Conservation (phyloP, 2,113 vertebrate genomes). For the Parus major region DNA sequence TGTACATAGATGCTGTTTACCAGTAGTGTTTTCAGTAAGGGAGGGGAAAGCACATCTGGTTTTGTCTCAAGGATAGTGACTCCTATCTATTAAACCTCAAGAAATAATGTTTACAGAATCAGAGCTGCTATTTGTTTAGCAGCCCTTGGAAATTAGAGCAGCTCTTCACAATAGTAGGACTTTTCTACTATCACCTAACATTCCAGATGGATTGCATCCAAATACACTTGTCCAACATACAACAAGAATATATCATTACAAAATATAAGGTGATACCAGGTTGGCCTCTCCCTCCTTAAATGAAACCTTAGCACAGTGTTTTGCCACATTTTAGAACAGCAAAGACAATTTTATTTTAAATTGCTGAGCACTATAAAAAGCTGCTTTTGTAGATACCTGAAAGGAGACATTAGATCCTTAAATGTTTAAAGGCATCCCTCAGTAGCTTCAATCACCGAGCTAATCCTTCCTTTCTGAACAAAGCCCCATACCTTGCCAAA, state of each 20-base stretch:
- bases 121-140: neutral
- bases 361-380: conserved; percentile 24
- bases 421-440: conserved; percentile 37
- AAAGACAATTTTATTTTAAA: conserved; percentile 66
- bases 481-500: conserved; percentile 60
- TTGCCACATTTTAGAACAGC: conserved; percentile 55
- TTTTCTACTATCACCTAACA: conserved; percentile 23
- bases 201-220: conserved; percentile 58
- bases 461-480: conserved; percentile 54
- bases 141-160: conserved; percentile 3
- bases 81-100: neutral
- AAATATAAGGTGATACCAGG: conserved; percentile 37
- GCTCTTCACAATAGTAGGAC: neutral
- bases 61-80: neutral
- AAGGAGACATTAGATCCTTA: conserved; percentile 45
- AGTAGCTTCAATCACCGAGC: conserved; percentile 53
- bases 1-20: neutral
- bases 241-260: conserved; percentile 56
- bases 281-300: conserved; percentile 33
- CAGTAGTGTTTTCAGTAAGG: neutral
- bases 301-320: conserved; percentile 49
- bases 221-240: conserved; percentile 62
- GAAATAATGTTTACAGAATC: conserved; percentile 3
- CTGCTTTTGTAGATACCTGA: conserved; percentile 26
- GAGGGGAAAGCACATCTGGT: neutral